A percentile compares a stretch with the other conserved stretches of the same genome.
phyloP scores from a whole-genome alignment of 1,140 invertebrate species.

The Oreohelix idahoensis region DNA sequence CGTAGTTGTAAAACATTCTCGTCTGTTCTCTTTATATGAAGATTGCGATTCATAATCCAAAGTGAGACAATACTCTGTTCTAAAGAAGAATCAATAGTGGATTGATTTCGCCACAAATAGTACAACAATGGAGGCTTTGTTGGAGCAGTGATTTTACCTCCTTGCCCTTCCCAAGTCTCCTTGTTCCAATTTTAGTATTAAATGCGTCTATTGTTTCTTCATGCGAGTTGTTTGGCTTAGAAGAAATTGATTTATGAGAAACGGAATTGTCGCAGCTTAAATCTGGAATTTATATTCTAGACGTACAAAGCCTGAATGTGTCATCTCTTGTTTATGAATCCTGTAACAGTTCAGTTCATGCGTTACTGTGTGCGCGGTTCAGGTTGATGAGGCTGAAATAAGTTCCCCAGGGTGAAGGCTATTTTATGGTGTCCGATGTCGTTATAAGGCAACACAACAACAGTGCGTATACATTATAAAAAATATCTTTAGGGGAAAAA shows the following conservation, averaged over 20 bases:
- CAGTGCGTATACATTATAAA: no score
- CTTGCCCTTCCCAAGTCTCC: not conserved
- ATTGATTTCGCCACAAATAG: not conserved
- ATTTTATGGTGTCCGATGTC: not conserved
- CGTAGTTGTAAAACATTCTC: no score
- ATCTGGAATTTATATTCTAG: slow-evolving; percentile 1
- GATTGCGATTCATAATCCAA: no score
- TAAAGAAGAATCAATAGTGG: not conserved
- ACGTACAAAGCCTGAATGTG: not conserved
- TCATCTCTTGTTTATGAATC: not conserved
- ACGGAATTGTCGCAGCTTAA: not conserved
- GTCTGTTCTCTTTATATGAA: no score
- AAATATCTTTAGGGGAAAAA: no score
- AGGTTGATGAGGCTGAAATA: not conserved
- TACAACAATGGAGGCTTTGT: not conserved
- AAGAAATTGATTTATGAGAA: not conserved
- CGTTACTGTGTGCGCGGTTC: not conserved
- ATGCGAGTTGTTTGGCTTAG: not conserved
- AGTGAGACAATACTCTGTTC: not conserved
- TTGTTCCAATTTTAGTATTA: not conserved
- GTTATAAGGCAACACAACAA: not conserved
- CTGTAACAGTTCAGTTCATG: not conserved
- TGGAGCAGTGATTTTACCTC: not conserved
- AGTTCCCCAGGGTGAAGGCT: not conserved
- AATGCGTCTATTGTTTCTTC: not conserved